phyloP scores from a whole-genome alignment of 2,113 vertebrate genomes.

The Struthio camelus region DNA sequence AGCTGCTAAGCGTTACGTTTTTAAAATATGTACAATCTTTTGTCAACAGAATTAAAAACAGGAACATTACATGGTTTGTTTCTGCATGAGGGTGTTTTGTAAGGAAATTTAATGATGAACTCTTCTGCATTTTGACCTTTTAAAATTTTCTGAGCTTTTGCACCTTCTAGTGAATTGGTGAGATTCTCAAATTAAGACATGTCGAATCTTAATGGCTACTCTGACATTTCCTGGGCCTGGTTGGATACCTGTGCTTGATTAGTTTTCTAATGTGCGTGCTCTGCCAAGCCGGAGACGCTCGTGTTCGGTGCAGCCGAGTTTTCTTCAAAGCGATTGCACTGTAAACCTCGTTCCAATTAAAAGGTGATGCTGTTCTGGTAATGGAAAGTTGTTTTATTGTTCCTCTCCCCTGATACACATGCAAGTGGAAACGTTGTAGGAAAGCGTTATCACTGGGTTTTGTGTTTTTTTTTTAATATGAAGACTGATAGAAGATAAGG shows the following conservation, averaged over 20 bases:
- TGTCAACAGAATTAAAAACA: conserved; percentile 62
- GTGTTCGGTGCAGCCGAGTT: neutral
- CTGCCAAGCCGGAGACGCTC: conserved; percentile 34
- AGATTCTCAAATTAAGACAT: conserved; percentile 53
- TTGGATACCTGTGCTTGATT: conserved; percentile 58
- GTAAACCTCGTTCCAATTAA: conserved; percentile 56
- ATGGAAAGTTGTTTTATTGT: conserved; percentile 69
- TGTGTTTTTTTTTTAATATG: conserved; percentile 29
- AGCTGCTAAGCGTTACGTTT: conserved; percentile 55
- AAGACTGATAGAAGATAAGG: too few relatives aligned
- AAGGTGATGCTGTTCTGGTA: conserved; percentile 53
- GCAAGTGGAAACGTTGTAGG: conserved; percentile 8
- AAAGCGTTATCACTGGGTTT: conserved; percentile 9
- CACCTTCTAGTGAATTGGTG: neutral
- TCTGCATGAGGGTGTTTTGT: conserved; percentile 44
- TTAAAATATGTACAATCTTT: conserved; percentile 62
- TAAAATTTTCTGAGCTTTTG: neutral
- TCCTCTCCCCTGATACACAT: neutral
- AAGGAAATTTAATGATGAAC: conserved; percentile 53
- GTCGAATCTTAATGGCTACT: conserved; percentile 44
- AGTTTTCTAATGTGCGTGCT: conserved; percentile 27
- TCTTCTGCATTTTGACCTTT: conserved; percentile 60
- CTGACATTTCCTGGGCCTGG: conserved; percentile 66
- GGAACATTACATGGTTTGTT: conserved; percentile 47
- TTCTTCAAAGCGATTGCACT: conserved; percentile 24